Evolutionary conservation across 2,888 invertebrate genomes (phyloP).

Genomic region (Drosophila subsilvestris): DNA sequence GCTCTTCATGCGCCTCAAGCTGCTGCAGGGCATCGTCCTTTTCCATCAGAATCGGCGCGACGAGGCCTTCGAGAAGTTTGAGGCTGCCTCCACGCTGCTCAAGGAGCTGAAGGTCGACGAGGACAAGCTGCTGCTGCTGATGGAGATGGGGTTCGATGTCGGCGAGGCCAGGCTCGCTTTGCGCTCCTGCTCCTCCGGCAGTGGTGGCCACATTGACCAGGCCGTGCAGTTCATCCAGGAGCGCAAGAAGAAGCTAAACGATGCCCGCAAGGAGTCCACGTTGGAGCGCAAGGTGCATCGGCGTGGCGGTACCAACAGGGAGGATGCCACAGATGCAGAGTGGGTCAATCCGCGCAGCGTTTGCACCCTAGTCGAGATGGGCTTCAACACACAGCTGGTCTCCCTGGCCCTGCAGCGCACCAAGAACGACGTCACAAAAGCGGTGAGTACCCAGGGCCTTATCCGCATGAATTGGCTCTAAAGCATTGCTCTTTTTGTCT

Average conservation of each 20-base stretch:
- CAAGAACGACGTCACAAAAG: conserved; percentile 89
- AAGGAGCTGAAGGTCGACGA: conserved; percentile 87
- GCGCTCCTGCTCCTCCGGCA: conserved; percentile 85
- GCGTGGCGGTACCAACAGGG: conserved; percentile 13
- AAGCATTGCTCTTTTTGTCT: not conserved
- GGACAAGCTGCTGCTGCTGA: conserved; percentile 84
- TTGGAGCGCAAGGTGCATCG: conserved; percentile 83
- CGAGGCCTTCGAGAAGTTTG: conserved; percentile 87
- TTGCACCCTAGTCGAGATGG: conserved; percentile 87
- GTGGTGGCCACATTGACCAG: conserved; percentile 85
- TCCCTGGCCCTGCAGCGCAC: conserved; percentile 87
- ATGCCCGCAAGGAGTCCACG: conserved; percentile 85
- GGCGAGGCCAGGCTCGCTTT: conserved; percentile 90
- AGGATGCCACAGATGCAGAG: conserved; percentile 49
- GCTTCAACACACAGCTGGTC: conserved; percentile 87
- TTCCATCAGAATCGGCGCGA: conserved; percentile 90
- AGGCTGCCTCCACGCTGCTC: conserved; percentile 88
- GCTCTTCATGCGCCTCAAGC: conserved; percentile 90
- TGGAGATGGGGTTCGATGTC: conserved; percentile 88
- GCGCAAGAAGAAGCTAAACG: conserved; percentile 85
- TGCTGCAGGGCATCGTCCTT: conserved; percentile 91
- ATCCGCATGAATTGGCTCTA: not conserved
- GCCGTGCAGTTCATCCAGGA: conserved; percentile 89
- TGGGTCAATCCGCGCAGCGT: conserved; percentile 84
- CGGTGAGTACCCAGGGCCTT: conserved; percentile 85